Conservation (phyloP, 2,113 vertebrate species). For the Colius striatus region DNA sequence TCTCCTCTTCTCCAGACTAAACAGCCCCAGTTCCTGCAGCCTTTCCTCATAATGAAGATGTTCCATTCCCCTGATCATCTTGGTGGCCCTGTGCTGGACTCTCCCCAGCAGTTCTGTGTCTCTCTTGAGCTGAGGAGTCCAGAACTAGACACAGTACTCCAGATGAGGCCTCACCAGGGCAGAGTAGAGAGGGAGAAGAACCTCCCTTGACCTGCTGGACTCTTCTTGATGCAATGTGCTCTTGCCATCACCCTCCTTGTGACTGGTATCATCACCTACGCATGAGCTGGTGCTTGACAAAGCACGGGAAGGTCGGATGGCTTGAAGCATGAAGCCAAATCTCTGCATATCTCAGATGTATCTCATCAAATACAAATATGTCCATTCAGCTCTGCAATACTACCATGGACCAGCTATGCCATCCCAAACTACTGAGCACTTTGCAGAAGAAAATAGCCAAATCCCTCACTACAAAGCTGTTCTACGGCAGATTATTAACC, state of each 20-base stretch:
- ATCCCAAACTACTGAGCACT: neutral
- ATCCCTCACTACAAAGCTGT: neutral
- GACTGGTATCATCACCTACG: rapidly evolving
- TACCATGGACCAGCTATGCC: rapidly evolving
- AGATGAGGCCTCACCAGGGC: no score
- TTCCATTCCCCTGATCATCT: no score
- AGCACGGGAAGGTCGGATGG: neutral
- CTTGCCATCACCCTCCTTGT: neutral
- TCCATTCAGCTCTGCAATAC: neutral
- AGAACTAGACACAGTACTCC: no score
- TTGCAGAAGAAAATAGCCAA: neutral
- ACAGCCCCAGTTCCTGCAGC: no score
- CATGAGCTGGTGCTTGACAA: neutral
- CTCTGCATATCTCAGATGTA: neutral
- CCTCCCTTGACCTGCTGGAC: no score
- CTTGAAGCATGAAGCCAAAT: neutral
- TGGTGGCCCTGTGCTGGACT: no score
- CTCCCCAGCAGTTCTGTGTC: no score
- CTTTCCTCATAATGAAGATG: no score
- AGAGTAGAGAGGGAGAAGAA: no score
- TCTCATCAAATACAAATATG: neutral
- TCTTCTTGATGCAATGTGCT: neutral
- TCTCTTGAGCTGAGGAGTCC: no score
- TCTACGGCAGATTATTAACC: neutral
- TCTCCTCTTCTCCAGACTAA: no score